Evolutionary conservation across 2,888 invertebrate genomes (phyloP).

Genomic region (Lithodes maja): DNA sequence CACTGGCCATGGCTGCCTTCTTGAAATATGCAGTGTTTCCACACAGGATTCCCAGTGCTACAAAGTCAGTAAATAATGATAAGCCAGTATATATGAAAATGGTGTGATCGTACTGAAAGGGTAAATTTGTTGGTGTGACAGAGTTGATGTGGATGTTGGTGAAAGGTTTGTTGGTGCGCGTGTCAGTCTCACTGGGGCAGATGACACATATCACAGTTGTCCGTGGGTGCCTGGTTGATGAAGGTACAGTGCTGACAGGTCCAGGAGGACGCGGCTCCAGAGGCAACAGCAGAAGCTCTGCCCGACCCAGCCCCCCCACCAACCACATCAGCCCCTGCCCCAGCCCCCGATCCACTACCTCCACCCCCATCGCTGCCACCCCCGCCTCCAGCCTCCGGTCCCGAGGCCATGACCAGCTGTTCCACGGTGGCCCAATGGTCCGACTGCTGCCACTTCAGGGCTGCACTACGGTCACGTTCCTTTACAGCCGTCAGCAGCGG

Average conservation of each 20-base stretch:
- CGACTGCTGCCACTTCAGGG: slow-evolving; percentile 86
- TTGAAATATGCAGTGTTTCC: too few relatives aligned
- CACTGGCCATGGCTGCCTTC: too few relatives aligned
- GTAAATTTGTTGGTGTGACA: too few relatives aligned
- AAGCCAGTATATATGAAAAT: too few relatives aligned
- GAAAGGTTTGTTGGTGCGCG: too few relatives aligned
- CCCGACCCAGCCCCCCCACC: slow-evolving; percentile 51
- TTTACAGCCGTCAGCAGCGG: slow-evolving; percentile 86
- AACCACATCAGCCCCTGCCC: slow-evolving; percentile 41
- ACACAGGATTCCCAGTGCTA: too few relatives aligned
- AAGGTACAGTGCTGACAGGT: slow-evolving; percentile 96
- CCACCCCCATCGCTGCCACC: slow-evolving; percentile 42
- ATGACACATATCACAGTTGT: slow-evolving; percentile 93
- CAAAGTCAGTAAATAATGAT: too few relatives aligned
- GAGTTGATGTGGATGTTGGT: too few relatives aligned
- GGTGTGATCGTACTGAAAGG: too few relatives aligned
- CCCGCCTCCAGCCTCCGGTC: slow-evolving; percentile 30
- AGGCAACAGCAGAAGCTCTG: slow-evolving; percentile 70
- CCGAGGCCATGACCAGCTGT: slow-evolving; percentile 73
- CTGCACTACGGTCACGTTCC: slow-evolving; percentile 82
- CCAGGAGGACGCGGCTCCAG: slow-evolving; percentile 80
- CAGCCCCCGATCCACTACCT: slow-evolving; percentile 49
- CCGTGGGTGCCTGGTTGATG: slow-evolving; percentile 85
- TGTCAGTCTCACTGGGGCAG: slow-evolving; percentile 78
- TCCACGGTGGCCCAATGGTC: slow-evolving; percentile 90